Evolutionary conservation across 2,113 vertebrate species (phyloP).

Genomic region (Strigops habroptila): DNA sequence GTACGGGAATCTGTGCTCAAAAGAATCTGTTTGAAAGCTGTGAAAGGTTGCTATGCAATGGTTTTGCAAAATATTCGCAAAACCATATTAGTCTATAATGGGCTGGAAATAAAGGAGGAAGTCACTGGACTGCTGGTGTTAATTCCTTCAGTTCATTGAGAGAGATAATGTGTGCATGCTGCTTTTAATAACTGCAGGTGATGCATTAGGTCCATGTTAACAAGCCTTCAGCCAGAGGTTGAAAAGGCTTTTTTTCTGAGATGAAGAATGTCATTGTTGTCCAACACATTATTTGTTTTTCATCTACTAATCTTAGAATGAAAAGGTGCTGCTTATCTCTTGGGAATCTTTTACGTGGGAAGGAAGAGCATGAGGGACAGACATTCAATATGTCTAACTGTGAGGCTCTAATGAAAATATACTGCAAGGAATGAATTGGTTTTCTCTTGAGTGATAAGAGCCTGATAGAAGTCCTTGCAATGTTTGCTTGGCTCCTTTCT

Average conservation of each 20-base stretch:
- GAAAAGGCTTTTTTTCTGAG: conserved; percentile 5
- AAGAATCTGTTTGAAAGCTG: background rate
- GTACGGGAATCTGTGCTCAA: background rate
- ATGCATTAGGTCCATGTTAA: background rate
- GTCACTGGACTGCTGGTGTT: background rate
- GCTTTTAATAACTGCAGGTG: background rate
- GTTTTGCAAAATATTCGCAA: background rate
- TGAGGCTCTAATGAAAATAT: background rate
- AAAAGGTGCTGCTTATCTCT: conserved; percentile 33
- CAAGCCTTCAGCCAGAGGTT: background rate
- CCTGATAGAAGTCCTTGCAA: background rate
- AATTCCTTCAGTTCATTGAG: background rate
- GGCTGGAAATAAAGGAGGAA: background rate
- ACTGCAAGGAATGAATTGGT: background rate
- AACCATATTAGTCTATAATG: background rate
- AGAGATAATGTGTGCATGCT: background rate
- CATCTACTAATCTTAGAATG: conserved; percentile 1
- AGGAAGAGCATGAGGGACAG: background rate
- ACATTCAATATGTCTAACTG: background rate
- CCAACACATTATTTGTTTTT: background rate
- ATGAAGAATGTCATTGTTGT: background rate
- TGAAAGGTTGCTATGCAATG: background rate
- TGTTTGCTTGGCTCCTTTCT: background rate
- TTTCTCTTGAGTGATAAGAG: background rate
- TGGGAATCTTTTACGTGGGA: background rate